These are phyloP conservation scores for Sthenelais limicola DNA, from an alignment of 2,888 invertebrate genomes.

Conservation along the genomic window DNA sequence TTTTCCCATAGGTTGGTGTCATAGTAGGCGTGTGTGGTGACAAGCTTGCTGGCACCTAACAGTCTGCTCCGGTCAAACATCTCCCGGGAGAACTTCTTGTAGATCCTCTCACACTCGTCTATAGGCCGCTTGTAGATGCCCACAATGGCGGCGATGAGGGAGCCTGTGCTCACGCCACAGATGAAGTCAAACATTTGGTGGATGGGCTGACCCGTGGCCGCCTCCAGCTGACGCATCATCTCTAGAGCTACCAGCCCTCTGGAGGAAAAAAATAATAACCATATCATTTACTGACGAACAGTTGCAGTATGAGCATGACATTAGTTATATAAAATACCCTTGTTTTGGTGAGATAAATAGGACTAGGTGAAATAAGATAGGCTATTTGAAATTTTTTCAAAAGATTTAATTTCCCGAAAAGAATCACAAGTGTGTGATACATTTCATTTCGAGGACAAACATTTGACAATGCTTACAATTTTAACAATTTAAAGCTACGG, in stretches of 20 bases:
- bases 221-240: slow-evolving; percentile 84
- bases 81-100: slow-evolving; percentile 71
- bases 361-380: too few species aligned
- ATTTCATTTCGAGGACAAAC: too few species aligned
- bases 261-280: neutral
- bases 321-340: too few species aligned
- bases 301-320: too few species aligned
- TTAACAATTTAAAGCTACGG: too few species aligned
- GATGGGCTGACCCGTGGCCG: slow-evolving; percentile 75
- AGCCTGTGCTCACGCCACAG: slow-evolving; percentile 76
- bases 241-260: slow-evolving; percentile 87
- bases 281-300: neutral
- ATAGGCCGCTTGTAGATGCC: slow-evolving; percentile 54
- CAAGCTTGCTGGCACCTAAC: slow-evolving; percentile 80
- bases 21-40: slow-evolving; percentile 91
- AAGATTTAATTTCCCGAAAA: too few species aligned
- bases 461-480: too few species aligned
- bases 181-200: slow-evolving; percentile 90
- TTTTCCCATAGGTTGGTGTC: slow-evolving; percentile 88
- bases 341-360: too few species aligned
- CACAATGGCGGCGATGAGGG: slow-evolving; percentile 64
- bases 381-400: too few species aligned
- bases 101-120: slow-evolving; percentile 62
- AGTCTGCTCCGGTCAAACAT: slow-evolving; percentile 80
- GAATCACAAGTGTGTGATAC: too few species aligned